Percentiles rank a stretch among this genome's conserved stretches.
phyloP scores from a whole-genome alignment of 2,888 invertebrate genomes.

The Formica aserva region DNA sequence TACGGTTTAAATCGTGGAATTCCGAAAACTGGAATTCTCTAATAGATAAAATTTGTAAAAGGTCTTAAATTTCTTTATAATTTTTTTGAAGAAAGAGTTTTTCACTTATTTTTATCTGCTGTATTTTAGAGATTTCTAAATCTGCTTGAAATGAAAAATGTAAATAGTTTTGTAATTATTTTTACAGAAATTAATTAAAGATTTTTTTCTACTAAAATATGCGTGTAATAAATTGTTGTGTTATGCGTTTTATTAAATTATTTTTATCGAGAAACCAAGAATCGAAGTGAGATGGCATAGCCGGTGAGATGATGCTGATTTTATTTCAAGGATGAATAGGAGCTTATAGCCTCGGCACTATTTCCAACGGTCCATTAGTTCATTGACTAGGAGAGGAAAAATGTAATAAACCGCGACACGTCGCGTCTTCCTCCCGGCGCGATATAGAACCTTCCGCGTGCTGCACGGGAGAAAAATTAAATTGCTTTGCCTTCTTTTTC shows the following conservation, averaged over 20 bases:
- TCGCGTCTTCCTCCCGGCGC: conserved; percentile 70
- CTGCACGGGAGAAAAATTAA: conserved; percentile 76
- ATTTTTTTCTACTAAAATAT: background rate
- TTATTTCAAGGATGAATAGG: conserved; percentile 47
- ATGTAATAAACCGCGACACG: conserved; percentile 82
- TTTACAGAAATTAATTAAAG: background rate
- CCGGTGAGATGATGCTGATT: conserved; percentile 57
- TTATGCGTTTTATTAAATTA: background rate
- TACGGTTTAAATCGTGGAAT: background rate
- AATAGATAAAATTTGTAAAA: background rate
- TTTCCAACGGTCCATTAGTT: conserved; percentile 81
- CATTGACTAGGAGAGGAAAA: conserved; percentile 75
- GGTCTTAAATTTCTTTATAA: background rate
- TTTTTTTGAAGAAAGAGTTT: background rate
- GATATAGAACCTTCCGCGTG: conserved; percentile 73
- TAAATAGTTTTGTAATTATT: background rate
- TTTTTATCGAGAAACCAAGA: conserved; percentile 3
- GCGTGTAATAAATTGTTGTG: conserved; percentile 21
- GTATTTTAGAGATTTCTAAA: background rate
- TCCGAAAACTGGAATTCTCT: conserved; percentile 4
- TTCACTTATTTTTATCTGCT: background rate
- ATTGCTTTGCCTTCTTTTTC: conserved; percentile 73
- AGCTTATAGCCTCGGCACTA: conserved; percentile 76
- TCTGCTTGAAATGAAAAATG: conserved; percentile 3
- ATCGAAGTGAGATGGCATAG: conserved; percentile 39